Evolutionary conservation across 2,797 vertebrate genomes (phyloP), one percentile per base, ranked within the genome.

Genomic region (Dermochelys coriacea): DNA sequence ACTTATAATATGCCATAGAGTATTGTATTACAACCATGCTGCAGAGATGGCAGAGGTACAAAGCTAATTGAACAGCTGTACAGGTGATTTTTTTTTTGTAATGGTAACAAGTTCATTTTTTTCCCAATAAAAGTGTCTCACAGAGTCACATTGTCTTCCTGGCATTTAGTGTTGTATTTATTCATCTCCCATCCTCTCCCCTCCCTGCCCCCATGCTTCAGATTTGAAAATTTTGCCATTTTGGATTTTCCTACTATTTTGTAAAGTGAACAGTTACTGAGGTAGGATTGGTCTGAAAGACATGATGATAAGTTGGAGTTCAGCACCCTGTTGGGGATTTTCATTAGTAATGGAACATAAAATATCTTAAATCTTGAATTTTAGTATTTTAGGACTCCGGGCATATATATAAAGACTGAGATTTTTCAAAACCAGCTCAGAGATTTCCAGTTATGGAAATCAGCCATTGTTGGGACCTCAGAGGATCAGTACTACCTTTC

Each of bases 401-500:
- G 1, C 2, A 7, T 11, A 31, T 3, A 57, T 5, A 68, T 34
- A 21, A 75, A 75, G 23, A 49, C 55, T 14, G 77, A 25, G 47
- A 81, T 74, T 61, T 85, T 23, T 55, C 27, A 57, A 68, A 68
- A 68, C n/a, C 10, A 68, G 64, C n/a, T 68, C 64, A 37, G 64
- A 68, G n/a, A 68, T 37, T 82, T 88, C 21, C 10, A 18, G 1
- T 27, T 80, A 15, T 12, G 34, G 51, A 89, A 68, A n/a, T 34
- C 61, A 74, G 1, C 95, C 94, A 88, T 93, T 90, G 90, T 52
- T 49, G 94, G 82, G 71, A 74, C 75, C 80, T 90, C 91, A 3
- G 84, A 77, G 89, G 84, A 88, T 90, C 87, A 90, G 88, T 92
- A 82, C 61, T 93, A 80, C 81, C 78, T 71, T 96, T 96, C 92